phyloP scores from a whole-genome alignment of 2,888 invertebrate genomes.

The Eilema griseolum region DNA sequence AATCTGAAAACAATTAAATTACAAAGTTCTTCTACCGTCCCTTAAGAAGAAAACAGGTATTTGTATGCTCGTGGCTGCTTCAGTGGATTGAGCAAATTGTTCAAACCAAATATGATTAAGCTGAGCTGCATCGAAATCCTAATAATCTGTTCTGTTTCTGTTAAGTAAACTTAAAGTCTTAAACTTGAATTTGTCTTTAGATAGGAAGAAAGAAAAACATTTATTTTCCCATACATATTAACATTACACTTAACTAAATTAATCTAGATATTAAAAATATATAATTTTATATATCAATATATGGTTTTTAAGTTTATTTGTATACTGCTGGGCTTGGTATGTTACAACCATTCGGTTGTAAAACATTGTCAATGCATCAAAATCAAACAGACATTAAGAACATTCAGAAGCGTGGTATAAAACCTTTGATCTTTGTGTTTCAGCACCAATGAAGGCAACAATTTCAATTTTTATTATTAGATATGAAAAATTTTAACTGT shows the following conservation, averaged over 20 bases:
- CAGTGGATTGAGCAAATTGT: neutral
- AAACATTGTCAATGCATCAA: neutral
- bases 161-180: neutral
- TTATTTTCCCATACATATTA: too few relatives aligned
- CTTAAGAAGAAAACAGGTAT: neutral
- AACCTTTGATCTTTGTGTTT: neutral
- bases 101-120: constrained; percentile 2
- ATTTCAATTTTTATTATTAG: neutral
- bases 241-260: too few relatives aligned
- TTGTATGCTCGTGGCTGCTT: neutral
- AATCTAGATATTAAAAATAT: neutral
- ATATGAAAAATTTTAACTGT: neutral
- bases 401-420: neutral
- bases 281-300: too few relatives aligned
- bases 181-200: neutral
- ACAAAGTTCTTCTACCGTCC: constrained; percentile 5
- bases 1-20: constrained; percentile 20
- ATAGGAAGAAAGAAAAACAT: neutral
- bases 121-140: neutral
- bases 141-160: neutral
- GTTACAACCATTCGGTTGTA: neutral
- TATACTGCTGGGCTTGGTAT: neutral
- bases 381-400: neutral
- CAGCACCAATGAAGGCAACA: neutral
- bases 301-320: neutral